Conservation (phyloP, 2,797 vertebrate genomes). For the Hypotaenidia philippensis region DNA sequence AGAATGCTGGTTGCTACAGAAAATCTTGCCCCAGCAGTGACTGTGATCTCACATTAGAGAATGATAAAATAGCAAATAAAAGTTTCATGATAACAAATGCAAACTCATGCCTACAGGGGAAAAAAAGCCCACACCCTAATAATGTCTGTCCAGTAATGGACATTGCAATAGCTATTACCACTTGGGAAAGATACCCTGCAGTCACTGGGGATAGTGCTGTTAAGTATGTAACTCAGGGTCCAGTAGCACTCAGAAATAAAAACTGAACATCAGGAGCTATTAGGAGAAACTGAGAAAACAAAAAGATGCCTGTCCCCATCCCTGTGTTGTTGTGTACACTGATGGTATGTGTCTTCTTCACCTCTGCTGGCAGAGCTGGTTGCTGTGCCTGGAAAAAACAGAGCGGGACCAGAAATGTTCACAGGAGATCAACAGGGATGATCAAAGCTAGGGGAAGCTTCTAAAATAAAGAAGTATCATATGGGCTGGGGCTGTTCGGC, state of each 20-base stretch:
- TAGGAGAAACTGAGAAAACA: not conserved
- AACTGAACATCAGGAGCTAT: not conserved
- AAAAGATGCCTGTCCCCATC: not conserved
- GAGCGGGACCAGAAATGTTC: not conserved
- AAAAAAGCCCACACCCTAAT: rapidly evolving
- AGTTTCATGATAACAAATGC: not conserved
- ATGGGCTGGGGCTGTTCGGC: not conserved
- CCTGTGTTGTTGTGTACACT: not conserved
- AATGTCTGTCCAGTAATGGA: not conserved
- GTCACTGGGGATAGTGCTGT: not conserved
- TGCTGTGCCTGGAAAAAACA: not conserved
- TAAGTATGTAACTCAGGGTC: not conserved
- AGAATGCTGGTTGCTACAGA: not conserved
- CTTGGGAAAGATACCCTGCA: not conserved
- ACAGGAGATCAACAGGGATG: not conserved
- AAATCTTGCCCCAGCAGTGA: not conserved
- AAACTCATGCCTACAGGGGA: not conserved
- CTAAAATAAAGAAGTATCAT: slow-evolving; percentile 8
- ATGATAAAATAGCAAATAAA: not conserved
- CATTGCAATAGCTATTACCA: not conserved
- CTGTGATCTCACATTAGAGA: not conserved
- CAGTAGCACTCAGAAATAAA: not conserved
- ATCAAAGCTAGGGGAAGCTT: slow-evolving; percentile 1
- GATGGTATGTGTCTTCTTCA: not conserved
- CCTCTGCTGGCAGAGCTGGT: not conserved